Evolutionary conservation across 2,113 vertebrate genomes (phyloP), one percentile per base, ranked within the genome.

Genomic region (Formicarius rufipectus): DNA sequence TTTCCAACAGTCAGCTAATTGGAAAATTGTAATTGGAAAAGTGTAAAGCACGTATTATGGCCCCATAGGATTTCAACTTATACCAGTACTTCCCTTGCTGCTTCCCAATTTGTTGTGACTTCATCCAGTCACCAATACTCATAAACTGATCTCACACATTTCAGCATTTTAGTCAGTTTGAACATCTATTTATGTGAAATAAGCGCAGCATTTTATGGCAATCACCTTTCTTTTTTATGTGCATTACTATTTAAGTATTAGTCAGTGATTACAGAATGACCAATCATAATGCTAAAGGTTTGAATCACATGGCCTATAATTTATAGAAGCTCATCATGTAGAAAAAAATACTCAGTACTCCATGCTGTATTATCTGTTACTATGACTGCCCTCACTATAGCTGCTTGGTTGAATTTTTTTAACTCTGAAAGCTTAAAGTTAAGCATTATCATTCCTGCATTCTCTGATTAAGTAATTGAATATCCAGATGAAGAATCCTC

Each of bases 401-500:
- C 60, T 98, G 79, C 71, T 97, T 96, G 93, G 91, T 82, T 97
- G 75, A 89, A 97, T 84, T 96, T 96, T 77, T 97, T 97, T 95
- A 95, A 49, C 72, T 94, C 72, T 88, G 63, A 83, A 96, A 94
- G 89, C 88, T 95, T 97, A 68, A 89, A 95, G 68, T 84, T 95
- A 97, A 95, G 78, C 93, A 92, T 95, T 96, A 95, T 96, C 90
- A 87, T 96, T 89, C 89, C 83, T 93, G 68, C 93, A 83, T 91
- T 97, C 63, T 88, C 83, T 91, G 35, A n/a, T 95, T 77, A 95
- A 96, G 75, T 52, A 93, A 85, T 89, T 68, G 84, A 90, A 68
- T 92, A 96, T 85, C 96, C 92, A 97, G 84, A 98, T 92, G 94
- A 97, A 98, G 93, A 96, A 97, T 97, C 97, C 95, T 94, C 93